Evolutionary conservation across 2,888 invertebrate species (phyloP).

Genomic region (Acrobasis repandana): DNA sequence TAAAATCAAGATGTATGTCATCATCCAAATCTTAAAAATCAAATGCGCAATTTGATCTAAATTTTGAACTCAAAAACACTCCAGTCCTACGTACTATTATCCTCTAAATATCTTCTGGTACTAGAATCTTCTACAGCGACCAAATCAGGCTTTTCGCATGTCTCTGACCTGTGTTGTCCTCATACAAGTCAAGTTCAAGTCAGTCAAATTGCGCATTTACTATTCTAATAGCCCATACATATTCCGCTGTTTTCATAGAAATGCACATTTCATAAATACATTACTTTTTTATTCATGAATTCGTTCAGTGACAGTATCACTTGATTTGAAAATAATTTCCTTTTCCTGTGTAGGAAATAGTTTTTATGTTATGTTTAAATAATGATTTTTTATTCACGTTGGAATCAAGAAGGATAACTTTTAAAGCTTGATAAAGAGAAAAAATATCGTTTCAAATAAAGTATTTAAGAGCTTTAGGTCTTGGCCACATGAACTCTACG

Average conservation of each 20-base stretch:
- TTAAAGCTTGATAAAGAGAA: too few relatives aligned
- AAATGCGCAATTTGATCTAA: neutral
- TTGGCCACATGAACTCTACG: too few relatives aligned
- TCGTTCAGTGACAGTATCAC: constrained; percentile 26
- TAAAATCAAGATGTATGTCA: too few relatives aligned
- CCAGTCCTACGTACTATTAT: neutral
- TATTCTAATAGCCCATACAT: constrained; percentile 29
- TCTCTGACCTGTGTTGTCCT: constrained; percentile 26
- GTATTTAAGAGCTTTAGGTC: too few relatives aligned
- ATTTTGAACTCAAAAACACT: constrained; percentile 1
- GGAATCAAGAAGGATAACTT: neutral
- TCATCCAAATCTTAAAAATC: too few relatives aligned
- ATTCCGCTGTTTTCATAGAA: constrained; percentile 29
- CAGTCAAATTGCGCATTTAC: constrained; percentile 28
- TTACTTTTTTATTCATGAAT: constrained; percentile 32
- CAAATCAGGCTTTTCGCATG: constrained; percentile 16
- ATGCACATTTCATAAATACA: constrained; percentile 39
- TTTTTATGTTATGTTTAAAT: neutral
- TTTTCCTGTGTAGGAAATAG: constrained; percentile 13
- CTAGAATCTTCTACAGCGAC: constrained; percentile 13
- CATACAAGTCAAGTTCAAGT: constrained; percentile 32
- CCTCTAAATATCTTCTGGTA: neutral
- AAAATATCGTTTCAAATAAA: too few relatives aligned
- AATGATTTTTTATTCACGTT: neutral
- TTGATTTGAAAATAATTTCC: constrained; percentile 22